phyloP scores from a whole-genome alignment of 1,140 invertebrate species.

The Leptinotarsa undecemlineata region DNA sequence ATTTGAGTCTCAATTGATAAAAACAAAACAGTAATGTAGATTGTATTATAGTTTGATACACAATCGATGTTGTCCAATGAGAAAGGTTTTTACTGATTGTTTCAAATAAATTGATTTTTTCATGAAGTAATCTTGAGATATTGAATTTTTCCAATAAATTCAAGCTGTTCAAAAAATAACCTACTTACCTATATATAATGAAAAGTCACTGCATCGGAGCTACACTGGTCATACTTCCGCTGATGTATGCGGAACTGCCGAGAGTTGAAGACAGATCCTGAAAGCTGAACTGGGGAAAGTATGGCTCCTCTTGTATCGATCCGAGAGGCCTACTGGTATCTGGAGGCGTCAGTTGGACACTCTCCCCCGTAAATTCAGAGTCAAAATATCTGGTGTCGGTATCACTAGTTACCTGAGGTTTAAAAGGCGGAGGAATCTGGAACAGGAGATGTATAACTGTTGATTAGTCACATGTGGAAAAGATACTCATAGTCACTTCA shows the following conservation, averaged over 20 bases:
- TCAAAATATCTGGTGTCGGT: conserved; percentile 98
- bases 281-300: conserved; percentile 71
- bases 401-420: conserved; percentile 93
- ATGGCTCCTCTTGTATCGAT: conserved; percentile 67
- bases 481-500: background rate
- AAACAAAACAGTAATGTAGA: no score
- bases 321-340: conserved; percentile 66
- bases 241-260: conserved; percentile 52
- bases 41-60: no score
- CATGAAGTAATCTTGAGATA: no score
- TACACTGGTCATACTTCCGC: conserved; percentile 52
- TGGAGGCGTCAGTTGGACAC: conserved; percentile 93
- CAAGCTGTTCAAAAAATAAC: no score
- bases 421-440: conserved; percentile 87
- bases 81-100: no score
- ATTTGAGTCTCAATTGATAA: no score
- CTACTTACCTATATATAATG: background rate
- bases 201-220: conserved; percentile 48
- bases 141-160: no score
- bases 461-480: background rate
- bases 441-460: background rate
- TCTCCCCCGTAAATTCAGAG: conserved; percentile 96
- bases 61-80: no score
- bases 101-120: no score
- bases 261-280: conserved; percentile 60